These are phyloP conservation scores for Knipowitschia caucasica DNA, from an alignment of 2,797 vertebrate genomes.

Conservation along the genomic window DNA sequence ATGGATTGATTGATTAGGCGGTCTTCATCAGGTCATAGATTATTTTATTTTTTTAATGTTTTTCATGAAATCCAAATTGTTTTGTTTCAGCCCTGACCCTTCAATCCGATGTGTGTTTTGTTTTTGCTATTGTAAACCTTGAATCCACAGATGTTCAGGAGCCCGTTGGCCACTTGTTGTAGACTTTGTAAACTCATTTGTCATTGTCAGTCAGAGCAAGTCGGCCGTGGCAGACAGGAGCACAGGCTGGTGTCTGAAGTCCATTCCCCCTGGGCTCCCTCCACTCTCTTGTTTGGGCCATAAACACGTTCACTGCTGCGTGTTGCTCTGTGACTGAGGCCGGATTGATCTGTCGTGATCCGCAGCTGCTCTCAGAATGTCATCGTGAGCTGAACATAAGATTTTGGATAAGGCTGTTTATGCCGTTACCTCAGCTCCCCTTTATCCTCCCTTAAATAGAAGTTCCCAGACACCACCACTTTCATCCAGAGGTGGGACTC, in stretches of 20 bases:
- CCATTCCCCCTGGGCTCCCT: slow-evolving; percentile 24
- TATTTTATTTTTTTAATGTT: no score
- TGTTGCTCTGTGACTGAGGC: slow-evolving; percentile 5
- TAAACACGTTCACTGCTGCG: slow-evolving; percentile 20
- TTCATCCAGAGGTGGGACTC: slow-evolving; percentile 6
- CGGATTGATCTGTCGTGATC: slow-evolving; percentile 41
- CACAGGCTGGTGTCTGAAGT: slow-evolving; percentile 8
- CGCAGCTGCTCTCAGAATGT: slow-evolving; percentile 9
- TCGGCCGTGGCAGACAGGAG: slow-evolving; percentile 11
- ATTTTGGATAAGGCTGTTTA: slow-evolving; percentile 27
- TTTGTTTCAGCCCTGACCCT: no score
- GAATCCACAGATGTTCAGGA: not conserved
- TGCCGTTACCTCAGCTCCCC: slow-evolving; percentile 7
- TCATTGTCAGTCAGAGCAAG: slow-evolving; percentile 27
- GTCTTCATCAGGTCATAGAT: no score
- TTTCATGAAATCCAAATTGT: no score
- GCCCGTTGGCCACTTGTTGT: slow-evolving; percentile 5
- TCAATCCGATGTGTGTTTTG: no score
- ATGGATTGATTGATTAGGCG: no score
- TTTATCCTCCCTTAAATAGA: slow-evolving; percentile 23
- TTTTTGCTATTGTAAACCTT: not conserved
- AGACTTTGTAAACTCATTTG: slow-evolving; percentile 20
- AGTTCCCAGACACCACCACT: slow-evolving; percentile 7
- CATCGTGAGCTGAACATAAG: slow-evolving; percentile 16
- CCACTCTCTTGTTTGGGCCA: slow-evolving; percentile 12